Evolutionary conservation across 2,888 invertebrate genomes (phyloP).

Genomic region (Venusia cambrica): DNA sequence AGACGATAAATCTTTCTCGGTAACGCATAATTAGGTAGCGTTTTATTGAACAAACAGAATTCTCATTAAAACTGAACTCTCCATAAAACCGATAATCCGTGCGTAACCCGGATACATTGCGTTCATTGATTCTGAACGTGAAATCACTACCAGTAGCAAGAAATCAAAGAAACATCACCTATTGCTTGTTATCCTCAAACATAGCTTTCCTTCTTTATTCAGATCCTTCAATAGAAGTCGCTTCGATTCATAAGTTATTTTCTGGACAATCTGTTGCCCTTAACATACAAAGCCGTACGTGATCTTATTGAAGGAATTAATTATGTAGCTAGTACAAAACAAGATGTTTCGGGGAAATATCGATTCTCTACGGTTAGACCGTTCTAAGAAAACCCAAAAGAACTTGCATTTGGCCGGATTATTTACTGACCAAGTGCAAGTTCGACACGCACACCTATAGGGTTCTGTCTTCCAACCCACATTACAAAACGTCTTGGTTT

Average conservation of each 20-base stretch:
- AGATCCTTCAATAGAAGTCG: conserved; percentile 9
- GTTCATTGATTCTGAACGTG: conserved; percentile 35
- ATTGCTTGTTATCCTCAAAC: conserved; percentile 14
- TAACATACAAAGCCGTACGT: conserved; percentile 52
- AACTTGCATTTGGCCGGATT: too few relatives aligned
- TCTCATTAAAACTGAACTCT: conserved; percentile 7
- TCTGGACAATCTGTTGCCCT: conserved; percentile 40
- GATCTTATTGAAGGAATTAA: conserved; percentile 61
- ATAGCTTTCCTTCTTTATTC: neutral
- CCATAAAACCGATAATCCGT: conserved; percentile 35
- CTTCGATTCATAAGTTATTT: conserved; percentile 5
- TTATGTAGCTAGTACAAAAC: conserved; percentile 47
- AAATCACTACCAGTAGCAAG: conserved; percentile 39
- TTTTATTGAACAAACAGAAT: too few relatives aligned
- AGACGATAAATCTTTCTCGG: too few relatives aligned
- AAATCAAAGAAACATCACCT: conserved; percentile 6
- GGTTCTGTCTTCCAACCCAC: too few relatives aligned
- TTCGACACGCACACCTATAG: too few relatives aligned
- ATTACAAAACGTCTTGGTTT: too few relatives aligned
- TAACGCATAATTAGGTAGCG: too few relatives aligned
- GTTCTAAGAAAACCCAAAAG: too few relatives aligned
- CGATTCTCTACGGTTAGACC: conserved; percentile 31
- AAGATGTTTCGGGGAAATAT: conserved; percentile 33
- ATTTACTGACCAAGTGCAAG: too few relatives aligned
- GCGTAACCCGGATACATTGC: conserved; percentile 44